Percentiles rank a stretch among this genome's conserved stretches.
phyloP scores from a whole-genome alignment of 2,113 vertebrate genomes.

The Baryphthengus martii region DNA sequence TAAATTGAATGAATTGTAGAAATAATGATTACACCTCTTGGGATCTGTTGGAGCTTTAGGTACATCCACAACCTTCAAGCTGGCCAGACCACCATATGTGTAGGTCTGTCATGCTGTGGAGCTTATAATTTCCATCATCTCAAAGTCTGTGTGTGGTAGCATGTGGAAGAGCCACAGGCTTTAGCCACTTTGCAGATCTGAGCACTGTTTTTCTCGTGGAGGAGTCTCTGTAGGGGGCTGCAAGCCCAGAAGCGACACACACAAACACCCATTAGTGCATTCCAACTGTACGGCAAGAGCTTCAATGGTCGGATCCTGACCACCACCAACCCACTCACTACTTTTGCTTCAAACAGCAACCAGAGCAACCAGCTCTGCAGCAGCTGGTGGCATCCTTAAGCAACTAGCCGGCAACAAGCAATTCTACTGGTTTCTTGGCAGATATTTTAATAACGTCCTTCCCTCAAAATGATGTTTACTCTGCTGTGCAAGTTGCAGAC shows the following conservation, averaged over 20 bases:
- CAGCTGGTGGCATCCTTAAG: neutral
- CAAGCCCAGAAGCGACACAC: neutral
- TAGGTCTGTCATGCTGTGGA: neutral
- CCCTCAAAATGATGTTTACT: neutral
- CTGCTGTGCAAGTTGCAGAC: neutral
- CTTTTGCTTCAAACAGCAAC: neutral
- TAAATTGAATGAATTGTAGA: neutral
- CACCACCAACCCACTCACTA: neutral
- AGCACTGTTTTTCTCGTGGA: neutral
- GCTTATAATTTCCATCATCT: neutral
- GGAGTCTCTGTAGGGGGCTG: neutral
- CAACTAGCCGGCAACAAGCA: neutral
- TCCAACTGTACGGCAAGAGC: neutral
- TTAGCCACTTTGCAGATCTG: neutral
- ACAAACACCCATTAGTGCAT: neutral
- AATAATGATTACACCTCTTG: neutral
- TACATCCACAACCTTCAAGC: neutral
- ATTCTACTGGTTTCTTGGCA: neutral
- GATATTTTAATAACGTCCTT: neutral
- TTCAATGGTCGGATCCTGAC: neutral
- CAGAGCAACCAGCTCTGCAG: neutral
- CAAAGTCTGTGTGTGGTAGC: neutral
- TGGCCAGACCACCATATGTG: accelerated
- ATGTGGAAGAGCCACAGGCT: neutral
- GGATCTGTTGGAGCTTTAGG: neutral